These are phyloP conservation scores for Tetragnatha montana DNA, from an alignment of 2,888 invertebrate genomes.

Conservation along the genomic window DNA sequence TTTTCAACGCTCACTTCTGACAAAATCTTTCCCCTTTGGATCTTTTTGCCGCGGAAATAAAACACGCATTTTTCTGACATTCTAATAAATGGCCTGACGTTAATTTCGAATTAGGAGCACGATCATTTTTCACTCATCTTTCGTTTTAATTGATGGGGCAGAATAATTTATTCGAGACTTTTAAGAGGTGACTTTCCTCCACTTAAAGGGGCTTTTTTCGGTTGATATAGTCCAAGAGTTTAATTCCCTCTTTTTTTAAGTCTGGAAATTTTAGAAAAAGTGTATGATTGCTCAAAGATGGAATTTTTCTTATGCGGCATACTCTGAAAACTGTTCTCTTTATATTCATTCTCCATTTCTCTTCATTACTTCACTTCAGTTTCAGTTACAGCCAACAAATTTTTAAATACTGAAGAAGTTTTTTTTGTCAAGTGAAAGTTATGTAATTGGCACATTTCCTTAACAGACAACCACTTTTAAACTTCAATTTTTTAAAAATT, in stretches of 20 bases:
- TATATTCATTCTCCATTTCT: not conserved
- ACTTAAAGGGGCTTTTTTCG: not conserved
- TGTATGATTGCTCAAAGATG: not conserved
- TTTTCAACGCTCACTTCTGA: not conserved
- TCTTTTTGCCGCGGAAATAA: not conserved
- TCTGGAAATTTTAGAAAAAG: not conserved
- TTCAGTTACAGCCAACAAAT: not conserved
- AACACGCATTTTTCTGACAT: constrained; percentile 22
- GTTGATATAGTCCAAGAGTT: not conserved
- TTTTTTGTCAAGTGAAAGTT: too few relatives aligned
- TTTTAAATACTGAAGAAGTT: too few relatives aligned
- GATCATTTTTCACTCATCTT: constrained; percentile 19
- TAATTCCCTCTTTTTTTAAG: not conserved
- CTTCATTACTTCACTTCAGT: not conserved
- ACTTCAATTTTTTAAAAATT: too few relatives aligned
- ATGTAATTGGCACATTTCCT: too few relatives aligned
- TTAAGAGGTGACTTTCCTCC: not conserved
- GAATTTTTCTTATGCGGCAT: not conserved
- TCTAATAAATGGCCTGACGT: constrained; percentile 33
- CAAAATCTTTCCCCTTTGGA: not conserved
- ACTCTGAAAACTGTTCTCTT: too few relatives aligned
- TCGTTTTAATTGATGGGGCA: constrained; percentile 9
- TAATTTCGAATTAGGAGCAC: constrained; percentile 20
- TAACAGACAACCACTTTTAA: too few relatives aligned
- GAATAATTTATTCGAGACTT: constrained; percentile 3